Base-by-base conservation (phyloP, 2,888 invertebrate species). In the Aelia acuminata region DNA sequence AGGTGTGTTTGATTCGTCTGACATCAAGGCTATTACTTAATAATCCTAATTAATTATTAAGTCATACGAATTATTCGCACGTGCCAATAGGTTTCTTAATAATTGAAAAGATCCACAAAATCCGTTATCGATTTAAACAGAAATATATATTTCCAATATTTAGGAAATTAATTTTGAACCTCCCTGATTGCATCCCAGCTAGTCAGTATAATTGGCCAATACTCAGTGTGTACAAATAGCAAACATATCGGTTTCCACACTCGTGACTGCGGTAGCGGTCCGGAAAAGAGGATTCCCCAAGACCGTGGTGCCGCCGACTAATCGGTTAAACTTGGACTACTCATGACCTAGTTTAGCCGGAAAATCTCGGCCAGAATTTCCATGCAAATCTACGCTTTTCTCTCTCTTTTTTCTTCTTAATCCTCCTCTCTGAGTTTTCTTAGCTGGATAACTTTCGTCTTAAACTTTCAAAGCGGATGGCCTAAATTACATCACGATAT, bases 181-280 rank as follows among this genome's bases (percentile, higher is more conserved):
- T n/a, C 22, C 57, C 1, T 57, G 35, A 70, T 70, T 18, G 31
- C 0, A 35, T 18, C 18, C 63, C 35, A 31, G 35, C 35, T 18
- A 0, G 18, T 18, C 57, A 57, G 10, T 53, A 7, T 53, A 0
- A 22, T 13, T 13, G 57, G 26, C 26, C 3, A 26, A 35, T 70
- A 5, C 35, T 70, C 63, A 35, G 20, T 35, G 63, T 20, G 63
- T 31, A 35, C 20, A 70, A 18, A 31, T 35, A 35, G 15, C 18
- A 70, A 70, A 70, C 18, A 4, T 70, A 70, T 70, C 63, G 35
- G 31, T 70, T 70, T 70, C 63, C 63, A 70, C 63, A 70, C 63
- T 31, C 63, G 1, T 35, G 63, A 5, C 7, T 1, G 5, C 0
- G 7, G 31, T 5, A 0, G 15, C 26, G 63, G 43, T 80, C n/a